These are phyloP conservation scores for Hozukius guyotensis DNA, from an alignment of 2,797 vertebrate species.

Conservation along the genomic window DNA sequence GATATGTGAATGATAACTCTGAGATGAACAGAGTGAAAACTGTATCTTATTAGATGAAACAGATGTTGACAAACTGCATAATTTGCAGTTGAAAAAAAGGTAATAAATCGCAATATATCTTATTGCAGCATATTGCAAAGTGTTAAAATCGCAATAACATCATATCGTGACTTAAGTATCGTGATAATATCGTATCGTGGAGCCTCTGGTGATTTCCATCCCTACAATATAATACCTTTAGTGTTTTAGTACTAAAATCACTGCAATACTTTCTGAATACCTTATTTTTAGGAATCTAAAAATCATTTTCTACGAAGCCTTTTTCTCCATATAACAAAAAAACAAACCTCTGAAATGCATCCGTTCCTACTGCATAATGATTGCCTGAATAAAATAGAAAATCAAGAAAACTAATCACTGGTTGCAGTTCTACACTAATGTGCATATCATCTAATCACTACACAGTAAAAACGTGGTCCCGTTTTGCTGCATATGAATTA, in stretches of 20 bases:
- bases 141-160: too few species aligned
- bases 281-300: not conserved
- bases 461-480: not conserved
- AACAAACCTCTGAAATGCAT: not conserved
- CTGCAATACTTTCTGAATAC: not conserved
- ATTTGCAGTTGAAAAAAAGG: too few species aligned
- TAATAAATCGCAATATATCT: too few species aligned
- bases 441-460: not conserved
- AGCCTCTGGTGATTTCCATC: too few species aligned
- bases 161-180: too few species aligned
- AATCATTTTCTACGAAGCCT: not conserved
- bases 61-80: too few species aligned
- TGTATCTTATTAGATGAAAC: too few species aligned
- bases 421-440: not conserved
- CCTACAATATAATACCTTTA: too few species aligned
- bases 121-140: too few species aligned
- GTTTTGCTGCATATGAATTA: conserved; percentile 3
- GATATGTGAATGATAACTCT: too few species aligned
- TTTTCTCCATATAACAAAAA: not conserved
- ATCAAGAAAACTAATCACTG: not conserved
- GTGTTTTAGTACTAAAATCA: not conserved
- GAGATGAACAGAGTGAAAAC: too few species aligned
- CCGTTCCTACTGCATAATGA: not conserved
- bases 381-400: not conserved
- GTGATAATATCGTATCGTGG: too few species aligned